Evolutionary conservation across 2,113 vertebrate species (phyloP).

Genomic region (Sebastes fasciatus): DNA sequence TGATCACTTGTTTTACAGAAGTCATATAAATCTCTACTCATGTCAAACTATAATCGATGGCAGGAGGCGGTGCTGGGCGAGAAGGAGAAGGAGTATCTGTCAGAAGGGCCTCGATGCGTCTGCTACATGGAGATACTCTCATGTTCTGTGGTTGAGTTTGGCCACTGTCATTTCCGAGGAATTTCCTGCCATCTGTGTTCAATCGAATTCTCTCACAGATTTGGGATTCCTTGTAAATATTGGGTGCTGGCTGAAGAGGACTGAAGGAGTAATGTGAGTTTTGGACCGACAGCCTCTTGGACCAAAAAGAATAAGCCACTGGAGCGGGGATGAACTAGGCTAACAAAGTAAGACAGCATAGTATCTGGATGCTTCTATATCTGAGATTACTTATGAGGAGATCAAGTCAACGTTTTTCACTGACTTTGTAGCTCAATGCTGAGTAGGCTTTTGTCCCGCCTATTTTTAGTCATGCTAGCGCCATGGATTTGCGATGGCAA

Average conservation of each 20-base stretch:
- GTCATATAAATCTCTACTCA: conserved; percentile 88
- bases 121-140: conserved; percentile 90
- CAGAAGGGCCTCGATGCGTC: conserved; percentile 84
- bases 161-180: conserved; percentile 97
- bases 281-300: conserved; percentile 81
- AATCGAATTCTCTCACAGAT: conserved; percentile 97
- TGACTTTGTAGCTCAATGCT: not conserved
- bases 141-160: conserved; percentile 95
- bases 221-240: conserved; percentile 96
- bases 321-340: conserved; percentile 7
- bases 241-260: conserved; percentile 88
- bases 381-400: not conserved
- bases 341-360: conserved; percentile 5
- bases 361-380: not conserved
- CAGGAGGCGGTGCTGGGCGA: conserved; percentile 76
- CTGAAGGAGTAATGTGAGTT: conserved; percentile 85
- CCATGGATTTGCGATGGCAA: not conserved
- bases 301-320: conserved; percentile 75
- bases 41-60: conserved; percentile 89
- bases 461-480: not conserved
- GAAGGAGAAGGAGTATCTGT: conserved; percentile 84
- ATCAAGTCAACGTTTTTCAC: not conserved
- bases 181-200: conserved; percentile 99
- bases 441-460: not conserved
- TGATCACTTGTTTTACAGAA: conserved; percentile 94